A percentile compares a stretch with the other conserved stretches of the same genome.
Evolutionary conservation across 2,113 vertebrate genomes (phyloP).

Genomic region (Tragelaphus buxtoni): DNA sequence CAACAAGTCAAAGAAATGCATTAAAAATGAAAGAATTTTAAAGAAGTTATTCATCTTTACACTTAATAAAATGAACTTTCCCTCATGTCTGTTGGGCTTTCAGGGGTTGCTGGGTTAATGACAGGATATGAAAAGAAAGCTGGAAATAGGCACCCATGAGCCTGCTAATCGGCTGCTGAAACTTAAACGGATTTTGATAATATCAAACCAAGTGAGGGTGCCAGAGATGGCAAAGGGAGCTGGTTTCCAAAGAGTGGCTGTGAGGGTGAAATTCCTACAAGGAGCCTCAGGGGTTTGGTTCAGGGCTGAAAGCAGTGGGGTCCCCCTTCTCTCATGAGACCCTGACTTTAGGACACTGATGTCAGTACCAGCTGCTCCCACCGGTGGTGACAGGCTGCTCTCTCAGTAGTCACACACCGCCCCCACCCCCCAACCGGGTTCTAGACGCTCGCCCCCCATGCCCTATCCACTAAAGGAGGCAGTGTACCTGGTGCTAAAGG

Average conservation of each 20-base stretch:
- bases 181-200: slow-evolving; percentile 12
- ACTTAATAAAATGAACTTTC: neutral
- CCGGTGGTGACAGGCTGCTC: neutral
- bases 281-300: neutral
- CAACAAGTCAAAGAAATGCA: neutral
- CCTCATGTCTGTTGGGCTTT: neutral
- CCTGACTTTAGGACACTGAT: neutral
- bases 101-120: slow-evolving; percentile 63
- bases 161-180: slow-evolving; percentile 16
- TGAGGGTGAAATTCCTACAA: neutral
- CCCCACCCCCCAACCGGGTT: neutral
- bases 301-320: neutral
- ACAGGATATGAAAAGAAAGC: slow-evolving; percentile 31
- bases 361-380: neutral
- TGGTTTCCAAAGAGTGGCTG: neutral
- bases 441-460: neutral
- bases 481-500: neutral
- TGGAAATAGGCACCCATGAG: neutral
- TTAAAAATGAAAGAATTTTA: neutral
- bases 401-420: neutral
- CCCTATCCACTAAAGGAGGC: too few species aligned
- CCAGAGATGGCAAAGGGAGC: neutral
- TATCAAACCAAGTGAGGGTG: neutral
- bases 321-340: neutral
- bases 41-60: neutral